phyloP scores from a whole-genome alignment of 2,113 vertebrate genomes.

The Limnothrissa miodon region DNA sequence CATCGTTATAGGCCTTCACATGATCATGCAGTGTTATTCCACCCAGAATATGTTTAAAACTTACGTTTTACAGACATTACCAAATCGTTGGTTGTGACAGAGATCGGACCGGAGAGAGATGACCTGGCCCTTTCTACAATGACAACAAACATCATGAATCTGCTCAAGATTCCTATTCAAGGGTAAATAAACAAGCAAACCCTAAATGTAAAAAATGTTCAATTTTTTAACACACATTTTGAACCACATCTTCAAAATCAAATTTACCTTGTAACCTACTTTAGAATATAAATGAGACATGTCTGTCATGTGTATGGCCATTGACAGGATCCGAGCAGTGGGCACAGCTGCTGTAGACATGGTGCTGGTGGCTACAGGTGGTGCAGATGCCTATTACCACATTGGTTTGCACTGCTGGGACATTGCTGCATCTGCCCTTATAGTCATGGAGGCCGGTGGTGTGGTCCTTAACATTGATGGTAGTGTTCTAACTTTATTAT shows the following conservation, averaged over 20 bases:
- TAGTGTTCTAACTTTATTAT: constrained; percentile 37
- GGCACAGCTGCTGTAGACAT: constrained; percentile 87
- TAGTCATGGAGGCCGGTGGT: constrained; percentile 82
- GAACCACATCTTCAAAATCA: background rate
- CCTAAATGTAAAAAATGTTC: background rate
- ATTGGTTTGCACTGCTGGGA: constrained; percentile 92
- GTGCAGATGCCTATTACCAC: constrained; percentile 84
- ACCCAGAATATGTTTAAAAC: background rate
- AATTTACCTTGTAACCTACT: no score
- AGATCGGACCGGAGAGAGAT: constrained; percentile 80
- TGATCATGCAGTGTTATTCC: background rate
- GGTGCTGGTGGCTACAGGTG: constrained; percentile 83
- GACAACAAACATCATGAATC: constrained; percentile 84
- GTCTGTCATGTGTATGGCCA: background rate
- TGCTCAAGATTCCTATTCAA: constrained; percentile 80
- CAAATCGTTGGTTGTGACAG: constrained; percentile 82
- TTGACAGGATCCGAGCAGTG: constrained; percentile 75
- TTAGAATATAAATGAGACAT: background rate
- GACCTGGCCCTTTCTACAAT: constrained; percentile 75
- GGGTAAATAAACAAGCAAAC: constrained; percentile 68
- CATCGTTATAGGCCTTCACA: background rate
- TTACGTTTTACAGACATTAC: constrained; percentile 72
- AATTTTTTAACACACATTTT: background rate
- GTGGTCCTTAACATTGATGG: constrained; percentile 80
- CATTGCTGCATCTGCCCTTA: constrained; percentile 81